Evolutionary conservation across 2,888 invertebrate genomes (phyloP), one percentile per base, ranked within the genome.

Genomic region (Torymus aiolomorphi): DNA sequence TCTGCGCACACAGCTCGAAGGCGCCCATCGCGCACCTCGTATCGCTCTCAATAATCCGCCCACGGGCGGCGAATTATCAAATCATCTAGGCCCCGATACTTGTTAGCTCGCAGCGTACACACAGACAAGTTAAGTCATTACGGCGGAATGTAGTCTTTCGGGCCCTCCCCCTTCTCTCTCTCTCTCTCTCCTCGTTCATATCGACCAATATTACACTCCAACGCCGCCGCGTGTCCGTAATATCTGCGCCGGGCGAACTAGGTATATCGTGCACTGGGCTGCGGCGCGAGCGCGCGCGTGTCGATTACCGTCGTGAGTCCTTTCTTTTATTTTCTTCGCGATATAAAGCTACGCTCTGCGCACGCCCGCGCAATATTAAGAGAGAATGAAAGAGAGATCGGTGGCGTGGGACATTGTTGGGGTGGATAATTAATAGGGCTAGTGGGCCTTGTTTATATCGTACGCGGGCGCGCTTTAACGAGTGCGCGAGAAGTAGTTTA

Each of bases 61-160:
- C 24, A 80, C 81, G 74, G 62, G 62, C 51, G 31, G 80, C 77
- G 78, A 78, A 86, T 86, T 84, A 85, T 87, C 85, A 84, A 88
- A 86, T 87, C 85, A 86, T 85, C 85, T 84, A 84, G 80, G 42
- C 42, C 42, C 82, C 82, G 83, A 83, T 84, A 84, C 85, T 85
- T 83, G 84, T 84, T 85, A 84, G 74, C 73, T 73, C 73, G 52
- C 61, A 42, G 42, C 42, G 42, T 42, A 42, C 42, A 42, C 42
- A 51, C 83, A 76, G 82, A 81, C 84, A 84, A 86, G 86, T 86
- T 86, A 84, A 88, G 88, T 86, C 88, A 88, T 89, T 88, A 88
- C 81, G 61, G 75, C 56, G 83, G 86, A 87, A 88, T 86, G 85
- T 86, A 85, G 86, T 84, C 85, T 83, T 80, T 82, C 69, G 49